Base-by-base conservation (phyloP, 1,140 invertebrate genomes). In the Rhagoletis pomonella region DNA sequence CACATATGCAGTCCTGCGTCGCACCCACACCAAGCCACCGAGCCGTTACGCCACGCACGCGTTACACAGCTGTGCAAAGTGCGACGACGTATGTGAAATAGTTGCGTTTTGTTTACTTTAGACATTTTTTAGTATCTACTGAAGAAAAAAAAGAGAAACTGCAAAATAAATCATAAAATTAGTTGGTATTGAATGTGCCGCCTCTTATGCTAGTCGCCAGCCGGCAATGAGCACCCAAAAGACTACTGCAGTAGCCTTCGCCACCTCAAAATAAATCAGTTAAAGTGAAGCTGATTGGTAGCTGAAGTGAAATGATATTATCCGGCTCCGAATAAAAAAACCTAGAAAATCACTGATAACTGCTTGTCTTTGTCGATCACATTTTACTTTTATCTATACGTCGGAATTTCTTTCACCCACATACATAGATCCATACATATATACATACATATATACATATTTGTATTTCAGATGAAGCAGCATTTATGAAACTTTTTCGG, bases 381-480 rank as follows among this genome's bases (percentile, higher is more conserved):
- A 55, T 55, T 55, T 5, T 7, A 55, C 10, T 55, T 55, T 55
- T 7, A 55, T 55, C 10, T 55, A 7, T 55, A 10, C 50, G 50
- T 2, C 10, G 5, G 10, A 1, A 55, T 55, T 55, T 55, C 50
- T 55, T 55, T 55, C 10, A 5, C 2, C 5, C 50, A 5, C 10
- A 55, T 29, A 29, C 0, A 29, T 29, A 29, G 0, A 0, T 55
- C 1, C 2, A 55, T 10, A 5, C 10, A 55, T n/a, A n/a, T n/a
- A n/a, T n/a, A n/a, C n/a, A n/a, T n/a, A n/a, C n/a, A n/a, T n/a
- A n/a, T n/a, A n/a, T n/a, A n/a, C n/a, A n/a, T n/a, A n/a, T 4
- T 47, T 44, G 67, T 73, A 47, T 47, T 73, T 73, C 42, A 73
- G 67, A 12, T 73, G 67, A 73, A 73, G 44, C 67, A 73, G 44